These are phyloP conservation scores for Drosophila ohnishii DNA, from an alignment of 1,140 invertebrate species.

Conservation along the genomic window DNA sequence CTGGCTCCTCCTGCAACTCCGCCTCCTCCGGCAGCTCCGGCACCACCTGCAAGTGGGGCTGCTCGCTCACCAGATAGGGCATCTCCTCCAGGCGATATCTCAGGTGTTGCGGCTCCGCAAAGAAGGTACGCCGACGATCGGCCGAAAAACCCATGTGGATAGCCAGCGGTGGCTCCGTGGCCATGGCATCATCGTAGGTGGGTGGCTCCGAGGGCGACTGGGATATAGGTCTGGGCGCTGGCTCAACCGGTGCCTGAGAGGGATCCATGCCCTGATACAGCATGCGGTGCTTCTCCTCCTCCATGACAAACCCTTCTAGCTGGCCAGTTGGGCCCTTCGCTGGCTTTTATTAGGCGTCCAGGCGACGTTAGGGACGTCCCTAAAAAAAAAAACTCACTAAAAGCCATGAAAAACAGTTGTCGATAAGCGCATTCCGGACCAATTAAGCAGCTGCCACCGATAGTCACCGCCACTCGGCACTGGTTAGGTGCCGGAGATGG, in stretches of 20 bases:
- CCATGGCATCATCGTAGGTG: conserved; percentile 49
- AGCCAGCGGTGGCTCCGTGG: neutral
- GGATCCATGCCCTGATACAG: conserved; percentile 59
- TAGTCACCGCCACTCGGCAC: conserved; percentile 9
- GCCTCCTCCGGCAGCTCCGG: no score
- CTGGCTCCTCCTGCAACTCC: no score
- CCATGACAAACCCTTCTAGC: conserved; percentile 46
- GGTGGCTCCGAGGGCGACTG: conserved; percentile 30
- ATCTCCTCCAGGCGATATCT: conserved; percentile 5
- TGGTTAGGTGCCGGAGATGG: neutral
- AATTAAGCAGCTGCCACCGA: conserved; percentile 31
- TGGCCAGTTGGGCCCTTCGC: neutral
- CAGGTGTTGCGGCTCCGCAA: conserved; percentile 24
- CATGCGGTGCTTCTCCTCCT: conserved; percentile 60
- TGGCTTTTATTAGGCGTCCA: conserved; percentile 9
- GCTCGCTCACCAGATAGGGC: neutral
- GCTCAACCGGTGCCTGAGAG: neutral
- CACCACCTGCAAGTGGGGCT: neutral
- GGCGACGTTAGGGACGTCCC: neutral
- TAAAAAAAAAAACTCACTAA: neutral
- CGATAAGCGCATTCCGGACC: conserved; percentile 21
- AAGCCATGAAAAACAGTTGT: conserved; percentile 49
- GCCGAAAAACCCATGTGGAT: fast-evolving
- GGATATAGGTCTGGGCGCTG: neutral
- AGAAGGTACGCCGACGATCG: conserved; percentile 31